A percentile compares a stretch with the other conserved stretches of the same genome.
Conservation (phyloP, 2,888 invertebrate species). For the Stenotaenia linearis region DNA sequence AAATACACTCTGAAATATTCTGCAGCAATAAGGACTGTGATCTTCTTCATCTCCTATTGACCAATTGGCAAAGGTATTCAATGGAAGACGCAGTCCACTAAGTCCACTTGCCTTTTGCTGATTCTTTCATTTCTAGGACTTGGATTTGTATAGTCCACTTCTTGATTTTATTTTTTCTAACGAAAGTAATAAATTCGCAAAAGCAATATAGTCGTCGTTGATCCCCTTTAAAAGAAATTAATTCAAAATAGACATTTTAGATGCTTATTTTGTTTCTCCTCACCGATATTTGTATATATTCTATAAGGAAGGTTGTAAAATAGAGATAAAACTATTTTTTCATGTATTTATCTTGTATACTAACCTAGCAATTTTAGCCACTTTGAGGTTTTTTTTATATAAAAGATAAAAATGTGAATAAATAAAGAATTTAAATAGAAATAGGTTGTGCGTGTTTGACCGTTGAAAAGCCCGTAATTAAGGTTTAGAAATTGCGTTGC, state of each 20-base stretch:
- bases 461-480: not conserved
- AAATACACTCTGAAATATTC: not conserved
- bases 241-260: not conserved
- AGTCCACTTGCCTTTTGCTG: not conserved
- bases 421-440: not conserved
- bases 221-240: not conserved
- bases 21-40: not conserved
- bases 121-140: not conserved
- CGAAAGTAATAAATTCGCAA: not conserved
- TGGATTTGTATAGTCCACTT: not conserved
- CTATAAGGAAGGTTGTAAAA: not conserved
- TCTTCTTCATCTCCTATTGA: not conserved
- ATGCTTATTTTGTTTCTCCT: not conserved
- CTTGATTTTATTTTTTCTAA: not conserved
- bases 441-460: not conserved
- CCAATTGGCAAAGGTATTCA: not conserved
- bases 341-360: not conserved
- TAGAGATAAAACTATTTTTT: not conserved
- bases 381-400: too few species aligned
- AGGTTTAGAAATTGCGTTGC: not conserved
- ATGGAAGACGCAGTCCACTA: not conserved
- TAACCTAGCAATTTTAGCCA: too few species aligned
- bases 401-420: not conserved
- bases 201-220: not conserved
- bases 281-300: not conserved